Conservation (phyloP, 1,140 invertebrate species). For the Drosophila asahinai region DNA sequence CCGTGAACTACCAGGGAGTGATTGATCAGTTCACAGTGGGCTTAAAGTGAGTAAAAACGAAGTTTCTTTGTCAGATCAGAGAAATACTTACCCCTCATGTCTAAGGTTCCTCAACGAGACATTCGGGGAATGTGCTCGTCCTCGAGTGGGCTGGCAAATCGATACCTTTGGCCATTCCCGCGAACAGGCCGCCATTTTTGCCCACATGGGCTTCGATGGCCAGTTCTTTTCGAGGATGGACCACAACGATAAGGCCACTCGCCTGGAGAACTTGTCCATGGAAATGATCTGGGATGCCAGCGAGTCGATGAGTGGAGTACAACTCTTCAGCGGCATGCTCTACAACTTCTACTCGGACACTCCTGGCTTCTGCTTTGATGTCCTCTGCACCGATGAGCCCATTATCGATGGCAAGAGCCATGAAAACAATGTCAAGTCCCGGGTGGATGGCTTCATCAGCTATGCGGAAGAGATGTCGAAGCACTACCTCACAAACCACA, state of each 20-base stretch:
- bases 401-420: slow-evolving; percentile 91
- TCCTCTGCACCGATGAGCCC: slow-evolving; percentile 93
- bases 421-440: slow-evolving; percentile 89
- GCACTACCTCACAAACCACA: slow-evolving; percentile 89
- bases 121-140: slow-evolving; percentile 93
- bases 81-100: not conserved
- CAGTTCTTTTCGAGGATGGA: slow-evolving; percentile 95
- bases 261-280: slow-evolving; percentile 87
- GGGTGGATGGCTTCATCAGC: slow-evolving; percentile 87
- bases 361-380: slow-evolving; percentile 95
- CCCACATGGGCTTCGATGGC: slow-evolving; percentile 94
- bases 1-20: slow-evolving; percentile 95
- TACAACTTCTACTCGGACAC: slow-evolving; percentile 94
- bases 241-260: slow-evolving; percentile 91
- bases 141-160: slow-evolving; percentile 96
- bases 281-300: slow-evolving; percentile 86
- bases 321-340: slow-evolving; percentile 90
- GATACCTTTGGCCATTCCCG: slow-evolving; percentile 97
- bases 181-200: slow-evolving; percentile 94
- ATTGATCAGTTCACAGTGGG: slow-evolving; percentile 96
- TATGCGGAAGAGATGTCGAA: slow-evolving; percentile 86
- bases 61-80: accelerated
- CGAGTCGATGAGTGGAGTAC: slow-evolving; percentile 87
- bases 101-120: slow-evolving; percentile 89
- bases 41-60: slow-evolving; percentile 86